Evolutionary conservation across 2,113 vertebrate genomes (phyloP), one percentile per base, ranked within the genome.

Genomic region (Todiramphus saurophagus): DNA sequence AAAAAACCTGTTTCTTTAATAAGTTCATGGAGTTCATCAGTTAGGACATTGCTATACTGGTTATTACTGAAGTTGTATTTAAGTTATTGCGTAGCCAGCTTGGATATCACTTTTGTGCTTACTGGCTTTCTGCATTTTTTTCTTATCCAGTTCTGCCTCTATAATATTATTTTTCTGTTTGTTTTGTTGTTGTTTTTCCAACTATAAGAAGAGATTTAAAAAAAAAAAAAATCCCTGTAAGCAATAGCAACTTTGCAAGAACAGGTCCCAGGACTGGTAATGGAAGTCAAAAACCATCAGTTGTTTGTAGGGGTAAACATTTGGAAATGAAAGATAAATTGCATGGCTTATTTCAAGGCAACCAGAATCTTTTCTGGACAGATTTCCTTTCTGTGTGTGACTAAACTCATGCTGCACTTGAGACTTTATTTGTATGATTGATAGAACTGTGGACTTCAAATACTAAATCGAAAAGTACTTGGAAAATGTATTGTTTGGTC

Each of bases 241-340:
- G 16, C 37, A 55, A 5, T 31, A 73, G 7, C 18, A 76, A 7
- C 9, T 63, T 59, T 16, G 11, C 10, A 56, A 82, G 27, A 24
- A 20, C 10, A 41, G 19, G n/a, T 72, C 12, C 8, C 7, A 19
- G 9, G 43, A 39, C 5, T 44, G 27, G 19, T 70, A 53, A 13
- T 10, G 10, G 16, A 69, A 70, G 16, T 56, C 9, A 48, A 12
- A 43, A 41, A 87, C 73, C 58, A 69, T 11, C 0, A 0, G 5
- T 50, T 81, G 8, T 62, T 77, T 28, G 1, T 55, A 67, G 16
- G 11, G 7, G 5, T 64, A 31, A 59, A 87, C 75, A 63, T 74
- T 62, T 48, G 17, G 25, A 16, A 41, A 46, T 44, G 15, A 72
- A 59, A 21, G 16, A 56, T 64, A 17, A 69, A 51, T 87, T 62